These are phyloP conservation scores for Thamnophis elegans DNA, from an alignment of 2,797 vertebrate genomes.

Conservation along the genomic window DNA sequence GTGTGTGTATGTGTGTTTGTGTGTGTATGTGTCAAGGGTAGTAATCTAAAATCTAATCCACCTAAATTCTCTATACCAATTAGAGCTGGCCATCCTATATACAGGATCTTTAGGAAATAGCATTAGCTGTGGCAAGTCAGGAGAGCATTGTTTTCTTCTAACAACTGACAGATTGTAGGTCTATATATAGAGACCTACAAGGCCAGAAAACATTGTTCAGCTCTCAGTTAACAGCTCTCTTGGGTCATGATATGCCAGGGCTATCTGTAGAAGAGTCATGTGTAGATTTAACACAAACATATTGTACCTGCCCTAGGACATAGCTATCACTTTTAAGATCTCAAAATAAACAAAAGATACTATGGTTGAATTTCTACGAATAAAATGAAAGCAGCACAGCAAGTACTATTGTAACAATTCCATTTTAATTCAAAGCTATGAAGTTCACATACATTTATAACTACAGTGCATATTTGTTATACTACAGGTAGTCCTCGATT, in stretches of 20 bases:
- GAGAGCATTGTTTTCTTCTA: too few species aligned
- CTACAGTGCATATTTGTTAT: neutral
- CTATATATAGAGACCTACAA: conserved; percentile 45
- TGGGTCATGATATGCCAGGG: conserved; percentile 45
- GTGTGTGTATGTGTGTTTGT: too few species aligned
- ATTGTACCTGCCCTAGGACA: conserved; percentile 48
- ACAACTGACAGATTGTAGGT: too few species aligned
- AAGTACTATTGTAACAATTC: neutral
- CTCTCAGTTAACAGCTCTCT: conserved; percentile 54
- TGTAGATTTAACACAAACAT: conserved; percentile 42
- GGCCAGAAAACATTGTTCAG: conserved; percentile 61
- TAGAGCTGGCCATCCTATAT: too few species aligned
- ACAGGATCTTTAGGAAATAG: too few species aligned
- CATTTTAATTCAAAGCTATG: neutral
- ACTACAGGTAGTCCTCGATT: neutral
- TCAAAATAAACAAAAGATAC: conserved; percentile 4
- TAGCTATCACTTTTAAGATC: conserved; percentile 46
- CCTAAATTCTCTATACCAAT: too few species aligned
- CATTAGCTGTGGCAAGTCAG: too few species aligned
- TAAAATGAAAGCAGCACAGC: conserved; percentile 8
- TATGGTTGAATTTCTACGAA: neutral
- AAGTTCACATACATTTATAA: neutral
- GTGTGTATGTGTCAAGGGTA: too few species aligned
- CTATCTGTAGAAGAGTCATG: conserved; percentile 20
- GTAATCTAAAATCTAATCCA: too few species aligned